A percentile compares a stretch with the other conserved stretches of the same genome.
phyloP scores from a whole-genome alignment of 2,113 vertebrate species.

The Otolemur garnettii region DNA sequence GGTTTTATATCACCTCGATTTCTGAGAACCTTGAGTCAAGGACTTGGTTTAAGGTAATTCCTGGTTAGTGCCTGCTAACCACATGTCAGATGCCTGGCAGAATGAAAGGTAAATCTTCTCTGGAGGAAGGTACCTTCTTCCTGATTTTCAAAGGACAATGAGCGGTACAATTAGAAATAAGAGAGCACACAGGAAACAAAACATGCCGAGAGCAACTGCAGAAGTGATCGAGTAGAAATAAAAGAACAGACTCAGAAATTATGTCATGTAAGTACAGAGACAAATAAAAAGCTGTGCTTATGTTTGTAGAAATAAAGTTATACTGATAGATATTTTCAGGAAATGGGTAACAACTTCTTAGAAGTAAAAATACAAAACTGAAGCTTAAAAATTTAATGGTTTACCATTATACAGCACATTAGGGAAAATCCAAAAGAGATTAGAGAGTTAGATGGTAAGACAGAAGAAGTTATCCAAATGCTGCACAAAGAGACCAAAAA shows the following conservation, averaged over 20 bases:
- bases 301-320: background rate
- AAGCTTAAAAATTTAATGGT: background rate
- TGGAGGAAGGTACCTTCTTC: background rate
- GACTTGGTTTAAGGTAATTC: background rate
- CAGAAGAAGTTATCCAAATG: background rate
- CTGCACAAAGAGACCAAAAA: background rate
- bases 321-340: conserved; percentile 37
- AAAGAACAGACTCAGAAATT: background rate
- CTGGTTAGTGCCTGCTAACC: background rate
- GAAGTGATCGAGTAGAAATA: background rate
- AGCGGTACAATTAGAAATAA: conserved; percentile 14
- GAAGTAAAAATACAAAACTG: conserved; percentile 33
- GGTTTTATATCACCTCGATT: background rate
- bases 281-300: background rate
- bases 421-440: background rate
- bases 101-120: background rate
- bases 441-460: background rate
- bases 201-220: background rate
- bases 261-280: conserved; percentile 10
- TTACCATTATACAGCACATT: background rate
- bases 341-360: background rate
- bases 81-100: background rate
- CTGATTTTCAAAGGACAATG: background rate
- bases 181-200: background rate
- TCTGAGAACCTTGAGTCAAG: background rate